Percentiles rank a stretch among this genome's conserved stretches.
These are phyloP conservation scores for Chalcosyrphus nemorum DNA, from an alignment of 2,888 invertebrate genomes.

Conservation along the genomic window DNA sequence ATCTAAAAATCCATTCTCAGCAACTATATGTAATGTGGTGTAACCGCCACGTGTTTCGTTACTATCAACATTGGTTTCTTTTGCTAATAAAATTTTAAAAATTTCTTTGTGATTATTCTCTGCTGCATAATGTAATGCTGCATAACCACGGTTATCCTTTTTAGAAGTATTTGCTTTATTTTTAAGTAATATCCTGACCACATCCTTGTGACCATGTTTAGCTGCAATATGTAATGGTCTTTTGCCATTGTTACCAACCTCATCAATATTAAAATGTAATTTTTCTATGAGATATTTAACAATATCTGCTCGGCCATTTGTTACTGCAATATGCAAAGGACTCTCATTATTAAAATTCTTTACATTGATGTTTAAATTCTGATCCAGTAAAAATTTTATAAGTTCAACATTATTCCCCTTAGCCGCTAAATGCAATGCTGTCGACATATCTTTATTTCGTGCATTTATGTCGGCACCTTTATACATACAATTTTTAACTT, in stretches of 20 bases:
- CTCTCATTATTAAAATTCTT: background rate
- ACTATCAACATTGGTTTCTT: slow-evolving; percentile 39
- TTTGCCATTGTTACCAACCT: background rate
- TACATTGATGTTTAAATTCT: background rate
- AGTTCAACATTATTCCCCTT: slow-evolving; percentile 52
- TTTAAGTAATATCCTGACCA: slow-evolving; percentile 25
- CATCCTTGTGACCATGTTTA: slow-evolving; percentile 8
- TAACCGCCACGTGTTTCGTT: slow-evolving; percentile 6
- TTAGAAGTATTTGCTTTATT: background rate
- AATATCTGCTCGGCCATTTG: slow-evolving; percentile 10
- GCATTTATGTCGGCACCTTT: slow-evolving; percentile 53
- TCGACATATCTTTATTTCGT: background rate
- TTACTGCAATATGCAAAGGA: slow-evolving; percentile 22
- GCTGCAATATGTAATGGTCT: slow-evolving; percentile 24
- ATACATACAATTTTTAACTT: background rate
- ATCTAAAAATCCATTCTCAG: slow-evolving; percentile 19
- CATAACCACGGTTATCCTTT: background rate
- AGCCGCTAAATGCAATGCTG: slow-evolving; percentile 34
- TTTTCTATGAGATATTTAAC: slow-evolving; percentile 5
- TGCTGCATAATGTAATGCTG: slow-evolving; percentile 63
- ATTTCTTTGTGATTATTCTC: slow-evolving; percentile 40
- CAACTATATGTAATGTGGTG: slow-evolving; percentile 70
- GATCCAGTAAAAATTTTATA: slow-evolving; percentile 5
- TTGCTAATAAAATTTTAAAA: slow-evolving; percentile 52
- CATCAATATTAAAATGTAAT: background rate